Evolutionary conservation across 2,888 invertebrate genomes (phyloP), one percentile per base, ranked within the genome.

Genomic region (Watsonalla cultraria): DNA sequence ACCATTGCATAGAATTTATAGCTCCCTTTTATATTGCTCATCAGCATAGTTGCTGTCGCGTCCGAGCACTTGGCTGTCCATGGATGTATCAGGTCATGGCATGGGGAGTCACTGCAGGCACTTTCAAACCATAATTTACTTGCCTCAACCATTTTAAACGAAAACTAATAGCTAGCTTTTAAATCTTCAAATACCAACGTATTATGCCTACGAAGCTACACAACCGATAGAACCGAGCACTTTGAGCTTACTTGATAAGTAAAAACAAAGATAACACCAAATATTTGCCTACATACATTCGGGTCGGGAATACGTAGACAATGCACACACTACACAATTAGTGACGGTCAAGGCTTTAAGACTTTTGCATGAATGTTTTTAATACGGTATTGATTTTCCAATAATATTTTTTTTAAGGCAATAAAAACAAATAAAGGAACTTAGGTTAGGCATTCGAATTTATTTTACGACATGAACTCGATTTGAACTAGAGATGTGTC

Each of bases 1-100:
- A 91, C 86, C 84, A 88, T 86, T 0, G 91, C 90, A 77, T 91
- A 91, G 56, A 91, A 91, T 61, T 90, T 90, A 62, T 91, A 91
- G 60, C 88, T 87, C 54, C 91, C 91, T 68, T 76, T 86, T 33
- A 91, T 82, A 64, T 87, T 87, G 60, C 83, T 79, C 46, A 79
- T 51, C 5, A 91, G 66, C 91, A 91, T 91, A 5, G 86, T 74
- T 7, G 69, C 60, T 5, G 85, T 86, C 7, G 90, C 91, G 75
- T 87, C 79, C 1, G 75, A 65, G 59, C 91, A 91, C 59, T 72
- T 80, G 7, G 73, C 60, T 9, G 91, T 91, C 91, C 91, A 92
- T 5, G 91, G 91, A 62, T 92, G 92, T 45, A 91, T 88, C 5
- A 91, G 80, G 52, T 87, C 82, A 52, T 74, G 65, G 57, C 92